Conservation (phyloP, 2,113 vertebrate genomes). For the Ochotona curzoniae region DNA sequence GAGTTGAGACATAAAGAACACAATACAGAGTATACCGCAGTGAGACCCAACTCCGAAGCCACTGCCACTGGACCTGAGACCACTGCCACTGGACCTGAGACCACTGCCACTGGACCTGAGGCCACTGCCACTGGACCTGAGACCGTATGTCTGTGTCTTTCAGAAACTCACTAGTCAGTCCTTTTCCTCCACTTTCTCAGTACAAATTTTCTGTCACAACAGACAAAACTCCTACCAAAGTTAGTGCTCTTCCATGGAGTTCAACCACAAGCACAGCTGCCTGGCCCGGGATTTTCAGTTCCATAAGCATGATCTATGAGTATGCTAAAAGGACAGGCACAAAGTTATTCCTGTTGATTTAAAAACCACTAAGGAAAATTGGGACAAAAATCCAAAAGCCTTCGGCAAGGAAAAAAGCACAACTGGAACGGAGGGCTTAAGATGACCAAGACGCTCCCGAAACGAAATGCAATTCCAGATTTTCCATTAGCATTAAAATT, state of each 20-base stretch:
- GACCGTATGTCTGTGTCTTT: not conserved
- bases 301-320: slow-evolving; percentile 15
- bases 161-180: slow-evolving; percentile 18
- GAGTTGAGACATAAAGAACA: slow-evolving; percentile 34
- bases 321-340: not conserved
- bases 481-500: not conserved
- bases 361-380: slow-evolving; percentile 50
- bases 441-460: slow-evolving; percentile 30
- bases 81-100: not conserved
- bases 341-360: slow-evolving; percentile 8
- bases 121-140: not conserved
- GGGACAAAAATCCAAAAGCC: not conserved
- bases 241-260: slow-evolving; percentile 11
- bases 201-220: slow-evolving; percentile 32
- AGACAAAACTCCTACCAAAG: slow-evolving; percentile 38
- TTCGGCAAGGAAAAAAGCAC: slow-evolving; percentile 11
- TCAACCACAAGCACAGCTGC: slow-evolving; percentile 10
- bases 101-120: not conserved
- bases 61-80: not conserved
- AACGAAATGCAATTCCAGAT: slow-evolving; percentile 44
- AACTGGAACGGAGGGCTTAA: slow-evolving; percentile 30
- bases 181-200: not conserved
- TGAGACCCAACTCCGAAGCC: not conserved
- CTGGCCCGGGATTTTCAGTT: slow-evolving; percentile 46
- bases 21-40: not conserved